Percentiles rank a stretch among this genome's conserved stretches.
Evolutionary conservation across 2,888 invertebrate species (phyloP).

Genomic region (Argyra leucocephala): DNA sequence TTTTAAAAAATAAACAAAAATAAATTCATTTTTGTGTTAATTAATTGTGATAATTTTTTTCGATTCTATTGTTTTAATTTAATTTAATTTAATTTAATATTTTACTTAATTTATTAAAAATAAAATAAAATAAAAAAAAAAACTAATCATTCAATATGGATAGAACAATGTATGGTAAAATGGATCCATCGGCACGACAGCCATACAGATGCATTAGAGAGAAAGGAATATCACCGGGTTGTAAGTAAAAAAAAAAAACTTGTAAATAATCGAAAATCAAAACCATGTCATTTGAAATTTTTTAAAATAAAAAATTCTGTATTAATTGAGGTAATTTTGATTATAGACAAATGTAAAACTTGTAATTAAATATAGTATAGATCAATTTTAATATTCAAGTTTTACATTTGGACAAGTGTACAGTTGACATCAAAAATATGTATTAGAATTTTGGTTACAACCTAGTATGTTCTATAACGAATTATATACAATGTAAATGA

Average conservation of each 20-base stretch:
- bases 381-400: no score
- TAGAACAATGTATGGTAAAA: constrained; percentile 83
- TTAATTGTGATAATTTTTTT: not conserved
- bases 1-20: not conserved
- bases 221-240: constrained; percentile 76
- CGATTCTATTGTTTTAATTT: no score
- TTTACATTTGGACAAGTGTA: no score
- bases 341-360: no score
- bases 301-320: no score
- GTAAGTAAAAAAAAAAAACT: constrained; percentile 52
- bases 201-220: constrained; percentile 75
- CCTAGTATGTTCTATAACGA: no score
- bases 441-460: no score
- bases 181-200: constrained; percentile 73
- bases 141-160: constrained; percentile 52
- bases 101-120: constrained; percentile 10
- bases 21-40: not conserved
- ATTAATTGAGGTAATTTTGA: not conserved
- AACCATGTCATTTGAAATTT: no score
- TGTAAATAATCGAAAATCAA: no score
- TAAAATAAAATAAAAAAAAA: constrained; percentile 9
- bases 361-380: no score
- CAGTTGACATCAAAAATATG: no score
- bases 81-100: not conserved
- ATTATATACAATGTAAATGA: no score